Evolutionary conservation across 2,888 invertebrate species (phyloP).

Genomic region (Thelaira solivaga): DNA sequence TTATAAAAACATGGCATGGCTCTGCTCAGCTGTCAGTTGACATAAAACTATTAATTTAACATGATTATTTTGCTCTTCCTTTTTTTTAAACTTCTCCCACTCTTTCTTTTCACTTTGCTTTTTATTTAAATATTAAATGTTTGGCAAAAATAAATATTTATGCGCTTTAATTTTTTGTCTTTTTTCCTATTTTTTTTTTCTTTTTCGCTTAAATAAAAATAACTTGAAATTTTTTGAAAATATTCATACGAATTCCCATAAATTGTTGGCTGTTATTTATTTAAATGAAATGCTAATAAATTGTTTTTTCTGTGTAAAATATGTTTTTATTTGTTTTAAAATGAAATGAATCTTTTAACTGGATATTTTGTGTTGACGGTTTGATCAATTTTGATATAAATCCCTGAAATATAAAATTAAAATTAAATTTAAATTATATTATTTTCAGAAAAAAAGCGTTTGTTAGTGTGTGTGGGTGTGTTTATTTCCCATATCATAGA

Average conservation of each 20-base stretch:
- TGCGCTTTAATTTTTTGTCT: no score
- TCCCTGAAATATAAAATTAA: not conserved
- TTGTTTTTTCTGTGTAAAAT: constrained; percentile 16
- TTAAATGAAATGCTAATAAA: constrained; percentile 49
- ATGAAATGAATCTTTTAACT: constrained; percentile 2
- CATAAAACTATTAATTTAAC: constrained; percentile 53
- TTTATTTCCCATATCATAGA: no score
- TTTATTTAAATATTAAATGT: not conserved
- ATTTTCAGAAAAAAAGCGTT: no score
- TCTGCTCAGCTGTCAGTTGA: constrained; percentile 31
- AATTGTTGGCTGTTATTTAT: constrained; percentile 15
- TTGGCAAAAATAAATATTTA: constrained; percentile 1
- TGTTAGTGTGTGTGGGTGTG: no score
- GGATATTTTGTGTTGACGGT: not conserved
- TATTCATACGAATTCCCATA: not conserved
- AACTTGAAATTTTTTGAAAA: not conserved
- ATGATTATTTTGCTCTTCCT: constrained; percentile 28
- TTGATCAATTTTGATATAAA: not conserved
- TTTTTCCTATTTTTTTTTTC: no score
- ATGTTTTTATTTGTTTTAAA: not conserved
- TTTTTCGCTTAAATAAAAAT: not conserved
- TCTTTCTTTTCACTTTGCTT: not conserved
- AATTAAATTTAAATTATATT: constrained; percentile 5
- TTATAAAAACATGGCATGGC: constrained; percentile 27
- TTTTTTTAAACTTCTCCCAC: not conserved